Base-by-base conservation (phyloP, 35 echinoderm and acorn worm genomes). In the Ophioderma brevispina region DNA sequence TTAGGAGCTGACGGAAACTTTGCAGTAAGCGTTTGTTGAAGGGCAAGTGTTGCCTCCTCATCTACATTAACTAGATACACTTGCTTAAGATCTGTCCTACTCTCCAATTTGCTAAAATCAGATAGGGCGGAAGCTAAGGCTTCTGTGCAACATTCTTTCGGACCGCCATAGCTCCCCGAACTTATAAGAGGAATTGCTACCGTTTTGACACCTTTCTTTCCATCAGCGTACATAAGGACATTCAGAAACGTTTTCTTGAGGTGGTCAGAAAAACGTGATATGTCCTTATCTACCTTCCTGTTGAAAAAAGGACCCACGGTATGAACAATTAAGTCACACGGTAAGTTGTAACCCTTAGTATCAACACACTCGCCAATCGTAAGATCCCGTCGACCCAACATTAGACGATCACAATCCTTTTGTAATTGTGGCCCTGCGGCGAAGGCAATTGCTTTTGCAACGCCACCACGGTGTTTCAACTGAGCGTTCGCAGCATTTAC, bases 101-200 rank as follows among this genome's bases (percentile, higher is more conserved):
- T 85, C 14, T 1, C 23, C 17, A 21, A 1, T 36, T 56, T 14
- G 50, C 50, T 85, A n/a, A 85, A 85, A 19, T 85, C 46, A 59
- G 36, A 34, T 36, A 85, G 1, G 17, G 82, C 82, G 25, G 1
- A 19, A 64, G 23, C 82, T 25, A 64, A 40, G 1, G 50, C 82
- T 63, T 75, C 82, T 35, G 82, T 59, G 35, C 82, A 85, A 28
- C 18, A 14, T 85, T 85, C 59, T 59, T 64, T 59, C 1, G 42
- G 82, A 28, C 42, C 82, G 30, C 42, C 82, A 35, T 6, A n/a
- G n/a, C 23, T 56, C 32, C 82, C 82, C 19, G 82, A 85, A 36
- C 82, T 59, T 33, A 85, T 64, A 4, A 85, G 82, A 36, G 82
- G 82, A 37, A 85, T 31, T 64, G 82, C 82, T 21, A 85, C 21